These are phyloP conservation scores for Poecilia picta DNA, from an alignment of 2,797 vertebrate genomes.

Conservation along the genomic window DNA sequence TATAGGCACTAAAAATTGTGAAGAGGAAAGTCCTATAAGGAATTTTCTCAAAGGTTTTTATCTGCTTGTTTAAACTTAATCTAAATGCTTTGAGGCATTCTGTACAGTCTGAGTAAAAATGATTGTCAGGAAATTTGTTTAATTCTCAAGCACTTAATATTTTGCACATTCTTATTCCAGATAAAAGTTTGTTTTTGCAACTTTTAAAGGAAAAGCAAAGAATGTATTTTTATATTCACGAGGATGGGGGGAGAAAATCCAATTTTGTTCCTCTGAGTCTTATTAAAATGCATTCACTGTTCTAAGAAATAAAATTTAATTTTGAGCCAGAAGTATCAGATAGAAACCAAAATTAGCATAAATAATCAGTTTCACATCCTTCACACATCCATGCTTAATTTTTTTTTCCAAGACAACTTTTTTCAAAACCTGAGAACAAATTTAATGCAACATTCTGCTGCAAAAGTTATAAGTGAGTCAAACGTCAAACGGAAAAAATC, in stretches of 20 bases:
- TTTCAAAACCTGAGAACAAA: background rate
- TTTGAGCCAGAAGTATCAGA: conserved; percentile 19
- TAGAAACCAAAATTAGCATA: conserved; percentile 24
- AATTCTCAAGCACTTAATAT: conserved; percentile 5
- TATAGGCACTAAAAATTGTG: conserved; percentile 13
- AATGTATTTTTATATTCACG: conserved; percentile 18
- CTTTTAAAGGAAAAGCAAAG: conserved; percentile 4
- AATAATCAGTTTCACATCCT: conserved; percentile 33
- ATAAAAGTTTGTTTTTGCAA: background rate
- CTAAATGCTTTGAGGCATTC: background rate
- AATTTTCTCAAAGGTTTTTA: conserved; percentile 2
- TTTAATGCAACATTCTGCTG: background rate
- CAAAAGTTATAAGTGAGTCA: background rate
- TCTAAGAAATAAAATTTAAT: conserved; percentile 32
- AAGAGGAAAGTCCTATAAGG: conserved; percentile 7
- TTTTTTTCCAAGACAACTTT: too few relatives aligned
- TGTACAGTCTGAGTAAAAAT: background rate
- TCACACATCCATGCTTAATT: background rate
- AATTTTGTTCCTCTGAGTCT: conserved; percentile 31
- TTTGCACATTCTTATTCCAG: background rate
- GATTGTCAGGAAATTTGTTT: conserved; percentile 6
- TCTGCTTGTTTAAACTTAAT: background rate
- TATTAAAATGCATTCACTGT: conserved; percentile 28
- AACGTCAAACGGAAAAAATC: background rate
- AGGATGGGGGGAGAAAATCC: conserved; percentile 17